Percentiles rank a stretch among this genome's conserved stretches.
Conservation (phyloP, 1,140 invertebrate species). For the Hydropsyche tenuis region DNA sequence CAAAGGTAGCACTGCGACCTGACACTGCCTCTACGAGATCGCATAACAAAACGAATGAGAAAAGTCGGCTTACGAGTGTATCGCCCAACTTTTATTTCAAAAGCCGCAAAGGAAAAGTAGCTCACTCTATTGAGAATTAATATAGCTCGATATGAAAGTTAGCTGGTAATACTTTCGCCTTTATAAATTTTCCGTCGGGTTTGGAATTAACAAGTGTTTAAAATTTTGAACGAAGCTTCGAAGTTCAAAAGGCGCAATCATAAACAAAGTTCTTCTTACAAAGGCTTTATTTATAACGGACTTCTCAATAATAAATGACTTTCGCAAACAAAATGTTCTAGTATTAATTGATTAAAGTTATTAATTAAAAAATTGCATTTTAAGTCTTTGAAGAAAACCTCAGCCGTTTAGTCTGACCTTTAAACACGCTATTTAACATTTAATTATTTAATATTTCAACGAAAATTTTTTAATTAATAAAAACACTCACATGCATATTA, state of each 20-base stretch:
- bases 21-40: constrained; percentile 81
- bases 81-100: not conserved
- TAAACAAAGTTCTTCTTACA: not conserved
- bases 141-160: not conserved
- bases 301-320: no score
- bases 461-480: no score
- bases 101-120: not conserved
- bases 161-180: not conserved
- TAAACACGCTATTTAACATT: no score
- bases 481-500: constrained; percentile 79
- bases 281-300: not conserved
- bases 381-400: no score
- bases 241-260: constrained; percentile 1
- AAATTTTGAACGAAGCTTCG: constrained; percentile 5
- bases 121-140: not conserved
- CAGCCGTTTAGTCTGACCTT: no score
- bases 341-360: not conserved
- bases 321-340: not conserved
- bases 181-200: not conserved
- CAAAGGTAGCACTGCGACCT: constrained; percentile 89
- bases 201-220: not conserved
- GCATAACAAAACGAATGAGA: no score
- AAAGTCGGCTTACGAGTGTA: no score
- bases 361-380: no score
- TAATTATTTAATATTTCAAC: not conserved